phyloP scores from a whole-genome alignment of 2,888 invertebrate genomes.

The Hipparchia sbordonii region DNA sequence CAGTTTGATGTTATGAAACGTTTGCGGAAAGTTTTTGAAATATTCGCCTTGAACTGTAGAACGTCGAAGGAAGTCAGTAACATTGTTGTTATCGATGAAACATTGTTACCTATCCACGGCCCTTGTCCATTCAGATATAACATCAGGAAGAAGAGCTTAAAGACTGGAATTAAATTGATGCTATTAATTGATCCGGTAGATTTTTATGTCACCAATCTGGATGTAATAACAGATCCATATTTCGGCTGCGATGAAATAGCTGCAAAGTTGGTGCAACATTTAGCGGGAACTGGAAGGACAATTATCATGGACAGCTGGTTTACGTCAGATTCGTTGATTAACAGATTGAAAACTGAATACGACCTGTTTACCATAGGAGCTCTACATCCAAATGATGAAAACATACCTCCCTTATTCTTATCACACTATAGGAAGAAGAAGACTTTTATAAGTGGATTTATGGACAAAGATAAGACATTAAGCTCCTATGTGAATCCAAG shows the following conservation, averaged over 20 bases:
- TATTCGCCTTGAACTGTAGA: constrained; percentile 74
- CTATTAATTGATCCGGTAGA: constrained; percentile 67
- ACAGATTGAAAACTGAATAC: constrained; percentile 57
- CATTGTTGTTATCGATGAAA: constrained; percentile 69
- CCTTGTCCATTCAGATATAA: constrained; percentile 73
- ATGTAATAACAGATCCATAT: constrained; percentile 69
- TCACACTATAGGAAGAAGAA: constrained; percentile 58
- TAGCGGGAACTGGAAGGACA: constrained; percentile 61
- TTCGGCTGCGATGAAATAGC: constrained; percentile 62
- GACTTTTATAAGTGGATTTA: constrained; percentile 63
- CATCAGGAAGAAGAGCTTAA: constrained; percentile 65
- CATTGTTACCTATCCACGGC: constrained; percentile 69
- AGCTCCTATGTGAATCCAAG: constrained; percentile 64
- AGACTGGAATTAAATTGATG: constrained; percentile 70
- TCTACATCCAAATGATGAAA: constrained; percentile 58
- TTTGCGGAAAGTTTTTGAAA: constrained; percentile 72
- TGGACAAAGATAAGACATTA: constrained; percentile 59
- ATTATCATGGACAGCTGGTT: constrained; percentile 72
- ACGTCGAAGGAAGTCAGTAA: constrained; percentile 61
- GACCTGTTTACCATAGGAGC: constrained; percentile 63
- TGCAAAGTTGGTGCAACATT: constrained; percentile 65
- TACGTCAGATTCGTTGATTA: constrained; percentile 58
- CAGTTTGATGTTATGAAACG: constrained; percentile 68
- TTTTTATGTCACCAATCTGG: constrained; percentile 72
- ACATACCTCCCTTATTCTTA: constrained; percentile 66